Evolutionary conservation across 2,888 invertebrate species (phyloP).

Genomic region (Suillia variegata): DNA sequence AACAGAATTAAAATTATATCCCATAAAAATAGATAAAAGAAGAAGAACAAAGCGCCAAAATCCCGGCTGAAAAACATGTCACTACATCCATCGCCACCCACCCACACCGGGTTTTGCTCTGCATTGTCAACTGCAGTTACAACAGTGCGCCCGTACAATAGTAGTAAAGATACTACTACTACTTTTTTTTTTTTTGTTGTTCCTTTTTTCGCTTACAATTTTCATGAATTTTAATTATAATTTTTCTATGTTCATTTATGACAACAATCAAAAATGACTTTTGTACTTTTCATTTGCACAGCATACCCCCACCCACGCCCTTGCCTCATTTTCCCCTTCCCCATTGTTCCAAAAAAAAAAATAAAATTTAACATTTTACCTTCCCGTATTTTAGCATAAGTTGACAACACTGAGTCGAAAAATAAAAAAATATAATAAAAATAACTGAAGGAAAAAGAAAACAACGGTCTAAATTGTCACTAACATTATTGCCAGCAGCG

Average conservation of each 20-base stretch:
- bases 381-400: neutral
- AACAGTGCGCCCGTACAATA: neutral
- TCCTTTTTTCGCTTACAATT: no score
- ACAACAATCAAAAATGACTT: constrained; percentile 53
- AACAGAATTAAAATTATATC: neutral
- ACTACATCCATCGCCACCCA: neutral
- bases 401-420: neutral
- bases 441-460: neutral
- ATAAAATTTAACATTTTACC: no score
- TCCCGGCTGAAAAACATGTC: neutral
- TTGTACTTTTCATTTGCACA: constrained; percentile 34
- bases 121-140: no score
- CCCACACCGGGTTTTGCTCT: no score
- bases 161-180: no score
- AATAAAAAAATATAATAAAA: no score
- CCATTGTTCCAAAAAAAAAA: no score
- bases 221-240: constrained; percentile 52
- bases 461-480: constrained; percentile 18
- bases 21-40: no score
- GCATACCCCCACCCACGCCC: no score
- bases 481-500: constrained; percentile 19
- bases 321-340: neutral
- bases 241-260: constrained; percentile 53
- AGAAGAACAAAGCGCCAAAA: neutral
- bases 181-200: no score